phyloP scores from a whole-genome alignment of 1,140 invertebrate species.

The Potamilus streckersoni region DNA sequence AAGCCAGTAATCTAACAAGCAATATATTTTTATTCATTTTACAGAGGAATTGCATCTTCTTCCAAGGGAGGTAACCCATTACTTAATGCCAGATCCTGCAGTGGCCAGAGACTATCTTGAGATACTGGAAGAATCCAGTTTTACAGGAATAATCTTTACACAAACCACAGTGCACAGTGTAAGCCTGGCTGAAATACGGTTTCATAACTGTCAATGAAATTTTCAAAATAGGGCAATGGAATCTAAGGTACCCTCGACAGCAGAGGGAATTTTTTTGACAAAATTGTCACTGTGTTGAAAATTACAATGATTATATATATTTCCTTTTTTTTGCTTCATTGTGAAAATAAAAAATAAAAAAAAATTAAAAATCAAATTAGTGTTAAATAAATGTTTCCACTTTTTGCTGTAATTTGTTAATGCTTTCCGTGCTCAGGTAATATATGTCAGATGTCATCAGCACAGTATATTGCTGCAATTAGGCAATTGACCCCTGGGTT shows the following conservation, averaged over 20 bases:
- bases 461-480: too few species aligned
- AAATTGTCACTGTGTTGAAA: background rate
- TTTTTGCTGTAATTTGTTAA: too few species aligned
- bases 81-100: slow-evolving; percentile 59
- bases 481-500: too few species aligned
- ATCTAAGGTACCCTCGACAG: background rate
- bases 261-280: background rate
- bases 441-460: too few species aligned
- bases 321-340: too few species aligned
- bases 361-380: too few species aligned
- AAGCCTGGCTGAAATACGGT: slow-evolving; percentile 15
- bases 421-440: too few species aligned
- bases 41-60: slow-evolving; percentile 31
- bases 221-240: background rate
- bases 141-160: slow-evolving; percentile 61
- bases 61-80: slow-evolving; percentile 54
- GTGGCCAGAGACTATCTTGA: slow-evolving; percentile 60
- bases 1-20: background rate
- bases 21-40: background rate
- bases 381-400: too few species aligned
- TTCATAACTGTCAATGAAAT: background rate
- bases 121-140: slow-evolving; percentile 56
- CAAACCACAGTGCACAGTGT: slow-evolving; percentile 60
- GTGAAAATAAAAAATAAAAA: too few species aligned
- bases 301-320: background rate